Percentiles rank a stretch among this genome's conserved stretches.
Conservation (phyloP, 2,888 invertebrate genomes). For the Kuschelorhynchus macadamiae region DNA sequence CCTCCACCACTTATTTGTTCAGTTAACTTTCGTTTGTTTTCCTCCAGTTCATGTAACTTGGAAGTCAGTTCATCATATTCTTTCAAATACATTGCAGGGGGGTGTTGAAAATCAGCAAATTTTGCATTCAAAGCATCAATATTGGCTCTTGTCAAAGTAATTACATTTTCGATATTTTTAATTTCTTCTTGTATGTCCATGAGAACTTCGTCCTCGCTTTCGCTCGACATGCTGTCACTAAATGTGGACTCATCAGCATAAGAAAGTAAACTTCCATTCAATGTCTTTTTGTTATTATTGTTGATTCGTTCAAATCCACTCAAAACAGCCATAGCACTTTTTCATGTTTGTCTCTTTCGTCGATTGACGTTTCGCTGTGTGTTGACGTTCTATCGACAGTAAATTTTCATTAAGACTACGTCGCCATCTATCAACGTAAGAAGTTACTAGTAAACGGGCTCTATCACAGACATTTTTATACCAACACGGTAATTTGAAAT, state of each 20-base stretch:
- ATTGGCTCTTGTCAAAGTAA: conserved; percentile 92
- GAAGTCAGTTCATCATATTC: conserved; percentile 95
- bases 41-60: conserved; percentile 92
- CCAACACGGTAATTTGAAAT: too few species aligned
- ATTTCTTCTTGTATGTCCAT: conserved; percentile 83
- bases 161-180: conserved; percentile 93
- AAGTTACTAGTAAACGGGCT: too few species aligned
- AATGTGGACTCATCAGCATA: conserved; percentile 72
- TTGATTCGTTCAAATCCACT: conserved; percentile 62
- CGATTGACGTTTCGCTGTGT: neutral
- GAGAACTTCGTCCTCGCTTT: conserved; percentile 79
- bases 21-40: conserved; percentile 86
- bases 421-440: too few species aligned
- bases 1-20: conserved; percentile 76
- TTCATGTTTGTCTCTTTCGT: conserved; percentile 58
- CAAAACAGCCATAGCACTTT: conserved; percentile 65
- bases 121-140: conserved; percentile 94
- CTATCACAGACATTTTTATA: too few species aligned
- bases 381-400: neutral
- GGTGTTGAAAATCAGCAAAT: conserved; percentile 93
- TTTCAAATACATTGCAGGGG: conserved; percentile 91
- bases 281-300: conserved; percentile 70
- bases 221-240: conserved; percentile 71
- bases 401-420: too few species aligned
- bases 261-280: conserved; percentile 76